Conservation (phyloP, 2,113 vertebrate species). For the Lontra canadensis region DNA sequence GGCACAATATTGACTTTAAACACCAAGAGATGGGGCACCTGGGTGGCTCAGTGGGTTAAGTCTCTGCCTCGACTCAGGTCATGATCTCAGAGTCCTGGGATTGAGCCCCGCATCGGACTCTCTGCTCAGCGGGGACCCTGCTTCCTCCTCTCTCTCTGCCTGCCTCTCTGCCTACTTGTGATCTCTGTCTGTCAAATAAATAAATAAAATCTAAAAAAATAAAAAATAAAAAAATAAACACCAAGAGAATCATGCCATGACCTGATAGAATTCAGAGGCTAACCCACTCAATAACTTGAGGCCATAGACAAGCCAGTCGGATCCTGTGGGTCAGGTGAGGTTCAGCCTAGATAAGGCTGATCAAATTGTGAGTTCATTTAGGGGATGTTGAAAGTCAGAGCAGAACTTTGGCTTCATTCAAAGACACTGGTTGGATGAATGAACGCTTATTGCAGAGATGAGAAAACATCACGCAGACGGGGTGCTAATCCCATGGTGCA, state of each 20-base stretch:
- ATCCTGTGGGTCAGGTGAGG: background rate
- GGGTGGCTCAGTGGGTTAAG: too few species aligned
- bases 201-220: too few species aligned
- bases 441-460: background rate
- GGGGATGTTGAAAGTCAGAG: background rate
- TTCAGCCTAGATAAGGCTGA: fast-evolving
- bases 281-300: background rate
- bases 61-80: too few species aligned
- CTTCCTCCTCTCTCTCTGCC: too few species aligned
- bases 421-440: background rate
- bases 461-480: background rate
- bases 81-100: too few species aligned
- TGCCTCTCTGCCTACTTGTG: too few species aligned
- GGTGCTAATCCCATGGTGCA: fast-evolving
- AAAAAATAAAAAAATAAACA: too few species aligned
- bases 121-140: too few species aligned
- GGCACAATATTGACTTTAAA: background rate
- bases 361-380: background rate
- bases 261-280: background rate
- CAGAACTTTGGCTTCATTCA: background rate
- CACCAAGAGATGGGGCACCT: background rate
- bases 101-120: too few species aligned
- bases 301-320: background rate
- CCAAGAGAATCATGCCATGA: background rate
- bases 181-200: too few species aligned